Conservation (phyloP, 2,888 invertebrate species). For the Drosophila meridiana region DNA sequence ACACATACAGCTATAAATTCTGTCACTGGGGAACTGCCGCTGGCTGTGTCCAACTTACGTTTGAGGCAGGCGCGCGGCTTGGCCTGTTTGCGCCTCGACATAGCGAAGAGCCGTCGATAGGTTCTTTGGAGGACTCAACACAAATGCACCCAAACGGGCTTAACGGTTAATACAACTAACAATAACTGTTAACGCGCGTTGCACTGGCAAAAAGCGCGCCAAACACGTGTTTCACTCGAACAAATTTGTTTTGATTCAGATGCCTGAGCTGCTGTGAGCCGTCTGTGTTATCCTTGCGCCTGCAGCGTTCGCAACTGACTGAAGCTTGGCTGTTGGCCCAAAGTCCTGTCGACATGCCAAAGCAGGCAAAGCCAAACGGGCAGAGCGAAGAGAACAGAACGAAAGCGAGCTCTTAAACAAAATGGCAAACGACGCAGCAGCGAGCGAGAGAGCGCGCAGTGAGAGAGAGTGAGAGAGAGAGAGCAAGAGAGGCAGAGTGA, state of each 20-base stretch:
- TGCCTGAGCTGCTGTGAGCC: conserved; percentile 4
- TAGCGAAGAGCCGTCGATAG: conserved; percentile 56
- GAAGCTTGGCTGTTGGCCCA: conserved; percentile 66
- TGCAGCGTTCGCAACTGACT: conserved; percentile 81
- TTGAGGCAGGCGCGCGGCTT: conserved; percentile 89
- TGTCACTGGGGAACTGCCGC: conserved; percentile 52
- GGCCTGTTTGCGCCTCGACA: conserved; percentile 90
- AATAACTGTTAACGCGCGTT: conserved; percentile 12
- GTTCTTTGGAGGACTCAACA: not conserved
- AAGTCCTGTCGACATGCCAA: conserved; percentile 49
- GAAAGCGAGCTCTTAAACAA: conserved; percentile 61
- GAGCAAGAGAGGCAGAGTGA: conserved; percentile 11
- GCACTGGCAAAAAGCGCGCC: conserved; percentile 53
- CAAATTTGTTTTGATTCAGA: not conserved
- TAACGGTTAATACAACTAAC: not conserved
- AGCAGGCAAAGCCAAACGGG: conserved; percentile 22
- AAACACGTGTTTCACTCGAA: conserved; percentile 41
- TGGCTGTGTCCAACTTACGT: conserved; percentile 86
- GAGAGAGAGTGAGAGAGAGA: not conserved
- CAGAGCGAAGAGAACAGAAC: not conserved
- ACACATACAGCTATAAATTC: conserved; percentile 34
- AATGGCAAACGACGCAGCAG: conserved; percentile 45
- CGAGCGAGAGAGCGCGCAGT: conserved; percentile 22
- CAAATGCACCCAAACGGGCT: not conserved
- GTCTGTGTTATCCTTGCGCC: conserved; percentile 80